Conservation (phyloP, 2,797 vertebrate genomes). For the Acrossocheilus fasciatus region DNA sequence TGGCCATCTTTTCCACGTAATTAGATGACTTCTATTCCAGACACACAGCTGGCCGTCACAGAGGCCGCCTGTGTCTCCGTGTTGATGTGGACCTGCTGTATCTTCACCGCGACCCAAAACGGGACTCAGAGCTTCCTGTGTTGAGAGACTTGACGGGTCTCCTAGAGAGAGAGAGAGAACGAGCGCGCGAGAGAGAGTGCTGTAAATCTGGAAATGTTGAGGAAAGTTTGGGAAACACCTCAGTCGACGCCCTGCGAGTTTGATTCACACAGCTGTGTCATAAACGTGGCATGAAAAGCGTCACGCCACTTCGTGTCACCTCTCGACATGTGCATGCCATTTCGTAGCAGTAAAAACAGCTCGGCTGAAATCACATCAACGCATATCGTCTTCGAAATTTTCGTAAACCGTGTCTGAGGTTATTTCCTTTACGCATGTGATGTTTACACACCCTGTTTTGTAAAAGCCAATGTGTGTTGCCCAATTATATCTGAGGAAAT, state of each 20-base stretch:
- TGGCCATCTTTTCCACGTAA: conserved; percentile 74
- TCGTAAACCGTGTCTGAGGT: conserved; percentile 40
- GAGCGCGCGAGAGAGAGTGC: background rate
- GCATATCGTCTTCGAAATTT: conserved; percentile 9
- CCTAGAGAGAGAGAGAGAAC: conserved; percentile 5
- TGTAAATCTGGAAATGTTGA: conserved; percentile 60
- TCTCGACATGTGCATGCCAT: conserved; percentile 34
- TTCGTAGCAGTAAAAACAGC: conserved; percentile 21
- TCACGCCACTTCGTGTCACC: conserved; percentile 49
- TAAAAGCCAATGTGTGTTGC: conserved; percentile 41
- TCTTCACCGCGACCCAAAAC: conserved; percentile 51
- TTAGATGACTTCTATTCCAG: conserved; percentile 60
- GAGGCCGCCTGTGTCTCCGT: conserved; percentile 51
- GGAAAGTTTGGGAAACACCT: conserved; percentile 61
- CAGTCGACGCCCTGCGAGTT: conserved; percentile 46
- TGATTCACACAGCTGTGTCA: conserved; percentile 58
- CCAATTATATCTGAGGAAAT: conserved; percentile 55
- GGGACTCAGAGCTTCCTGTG: conserved; percentile 64
- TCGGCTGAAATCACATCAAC: conserved; percentile 29
- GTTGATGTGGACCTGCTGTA: conserved; percentile 56
- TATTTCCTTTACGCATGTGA: conserved; percentile 36
- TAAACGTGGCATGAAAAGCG: conserved; percentile 45
- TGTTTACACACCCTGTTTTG: conserved; percentile 55
- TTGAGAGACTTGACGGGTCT: conserved; percentile 41
- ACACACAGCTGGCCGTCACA: conserved; percentile 69